These are phyloP conservation scores for Amphimallon solstitiale DNA, from an alignment of 2,888 invertebrate genomes.

Conservation along the genomic window DNA sequence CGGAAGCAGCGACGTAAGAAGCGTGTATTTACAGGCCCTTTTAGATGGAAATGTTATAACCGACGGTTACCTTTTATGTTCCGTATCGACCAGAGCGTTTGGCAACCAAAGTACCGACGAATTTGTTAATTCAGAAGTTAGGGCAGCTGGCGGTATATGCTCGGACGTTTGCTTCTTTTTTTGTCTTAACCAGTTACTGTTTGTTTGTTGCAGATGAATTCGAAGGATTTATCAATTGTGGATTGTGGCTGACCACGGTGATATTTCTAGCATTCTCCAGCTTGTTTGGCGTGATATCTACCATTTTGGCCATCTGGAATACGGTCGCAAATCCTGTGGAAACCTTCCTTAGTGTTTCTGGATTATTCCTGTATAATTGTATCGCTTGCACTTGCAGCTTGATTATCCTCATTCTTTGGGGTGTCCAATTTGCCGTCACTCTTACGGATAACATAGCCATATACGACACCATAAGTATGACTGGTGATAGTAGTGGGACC, in stretches of 20 bases:
- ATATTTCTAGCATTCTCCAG: slow-evolving; percentile 66
- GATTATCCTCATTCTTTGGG: slow-evolving; percentile 61
- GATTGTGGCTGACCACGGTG: slow-evolving; percentile 68
- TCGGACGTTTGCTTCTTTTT: too few relatives aligned
- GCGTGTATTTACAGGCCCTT: background rate
- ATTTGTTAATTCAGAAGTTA: background rate
- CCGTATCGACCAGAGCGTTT: slow-evolving; percentile 43
- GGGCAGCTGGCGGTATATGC: slow-evolving; percentile 3
- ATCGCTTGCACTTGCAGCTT: slow-evolving; percentile 59
- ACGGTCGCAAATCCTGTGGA: slow-evolving; percentile 70
- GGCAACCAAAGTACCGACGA: slow-evolving; percentile 49
- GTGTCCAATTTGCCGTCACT: slow-evolving; percentile 55
- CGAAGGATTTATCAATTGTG: slow-evolving; percentile 58
- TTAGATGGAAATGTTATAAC: background rate
- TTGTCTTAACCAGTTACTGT: background rate
- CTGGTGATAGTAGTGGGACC: slow-evolving; percentile 53
- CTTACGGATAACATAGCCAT: slow-evolving; percentile 60
- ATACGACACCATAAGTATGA: slow-evolving; percentile 57
- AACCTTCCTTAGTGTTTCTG: slow-evolving; percentile 67
- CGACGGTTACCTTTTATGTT: slow-evolving; percentile 51
- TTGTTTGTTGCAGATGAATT: background rate
- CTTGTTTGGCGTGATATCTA: slow-evolving; percentile 63
- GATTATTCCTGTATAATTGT: slow-evolving; percentile 71
- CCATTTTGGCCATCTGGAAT: slow-evolving; percentile 69
- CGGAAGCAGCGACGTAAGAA: slow-evolving; percentile 42